phyloP scores from a whole-genome alignment of 2,797 vertebrate genomes.

The Clarias fuscus region DNA sequence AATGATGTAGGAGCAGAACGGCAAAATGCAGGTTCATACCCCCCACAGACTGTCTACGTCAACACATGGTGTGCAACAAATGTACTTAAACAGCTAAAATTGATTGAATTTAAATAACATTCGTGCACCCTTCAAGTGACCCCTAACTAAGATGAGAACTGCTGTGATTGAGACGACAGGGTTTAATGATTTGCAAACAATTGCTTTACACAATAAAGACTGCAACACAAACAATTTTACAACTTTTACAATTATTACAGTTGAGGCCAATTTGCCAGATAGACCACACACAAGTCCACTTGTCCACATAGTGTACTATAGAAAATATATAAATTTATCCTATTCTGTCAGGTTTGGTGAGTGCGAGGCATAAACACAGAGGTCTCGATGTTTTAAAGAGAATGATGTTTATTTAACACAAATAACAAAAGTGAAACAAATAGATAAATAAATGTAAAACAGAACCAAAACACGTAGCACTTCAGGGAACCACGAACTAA shows the following conservation, averaged over 20 bases:
- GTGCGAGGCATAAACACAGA: too few relatives aligned
- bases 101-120: background rate
- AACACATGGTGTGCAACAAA: background rate
- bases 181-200: slow-evolving; percentile 20
- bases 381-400: too few relatives aligned
- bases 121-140: background rate
- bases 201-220: background rate
- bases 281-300: background rate
- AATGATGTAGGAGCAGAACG: slow-evolving; percentile 14
- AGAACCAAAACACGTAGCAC: too few relatives aligned
- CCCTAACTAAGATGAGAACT: background rate
- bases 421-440: too few relatives aligned
- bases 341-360: too few relatives aligned
- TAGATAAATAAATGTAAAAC: too few relatives aligned
- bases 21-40: background rate
- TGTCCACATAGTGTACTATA: background rate
- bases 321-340: background rate
- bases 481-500: too few relatives aligned
- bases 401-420: too few relatives aligned
- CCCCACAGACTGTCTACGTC: background rate
- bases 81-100: background rate
- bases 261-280: background rate
- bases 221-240: background rate
- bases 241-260: background rate
- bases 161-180: background rate